A percentile compares a stretch with the other conserved stretches of the same genome.
These are phyloP conservation scores for Aspidiotus rigidus DNA, from an alignment of 2,888 invertebrate genomes.

Conservation along the genomic window DNA sequence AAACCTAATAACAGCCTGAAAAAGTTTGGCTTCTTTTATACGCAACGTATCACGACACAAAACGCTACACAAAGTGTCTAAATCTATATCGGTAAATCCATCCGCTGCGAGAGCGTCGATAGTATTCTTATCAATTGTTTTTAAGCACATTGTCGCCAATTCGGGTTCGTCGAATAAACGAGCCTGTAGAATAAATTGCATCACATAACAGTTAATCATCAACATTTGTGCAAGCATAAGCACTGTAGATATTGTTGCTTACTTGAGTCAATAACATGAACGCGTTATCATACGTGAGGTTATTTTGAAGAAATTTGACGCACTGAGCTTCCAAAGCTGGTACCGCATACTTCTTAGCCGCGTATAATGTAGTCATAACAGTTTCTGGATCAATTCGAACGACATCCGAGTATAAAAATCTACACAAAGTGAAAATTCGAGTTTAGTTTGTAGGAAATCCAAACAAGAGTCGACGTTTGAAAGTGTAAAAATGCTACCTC, in stretches of 20 bases:
- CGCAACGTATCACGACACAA: constrained; percentile 68
- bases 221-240: not conserved
- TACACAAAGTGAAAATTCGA: constrained; percentile 34
- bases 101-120: constrained; percentile 69
- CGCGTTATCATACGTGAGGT: constrained; percentile 72
- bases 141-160: constrained; percentile 67
- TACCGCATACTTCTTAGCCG: constrained; percentile 79
- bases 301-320: constrained; percentile 63
- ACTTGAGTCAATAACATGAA: constrained; percentile 63
- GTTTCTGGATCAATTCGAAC: constrained; percentile 74
- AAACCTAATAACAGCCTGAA: constrained; percentile 57
- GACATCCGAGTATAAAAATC: constrained; percentile 68
- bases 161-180: constrained; percentile 73
- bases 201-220: not conserved
- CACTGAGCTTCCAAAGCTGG: constrained; percentile 73
- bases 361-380: constrained; percentile 77
- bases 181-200: constrained; percentile 46
- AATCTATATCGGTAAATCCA: constrained; percentile 71
- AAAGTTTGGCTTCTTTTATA: constrained; percentile 68
- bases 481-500: constrained; percentile 41
- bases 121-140: constrained; percentile 75
- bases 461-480: not conserved
- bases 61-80: constrained; percentile 65
- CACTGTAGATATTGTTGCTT: not conserved
- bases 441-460: not conserved